Evolutionary conservation across 2,888 invertebrate species (phyloP), one percentile per base, ranked within the genome.

Genomic region (Diaphora mendica): DNA sequence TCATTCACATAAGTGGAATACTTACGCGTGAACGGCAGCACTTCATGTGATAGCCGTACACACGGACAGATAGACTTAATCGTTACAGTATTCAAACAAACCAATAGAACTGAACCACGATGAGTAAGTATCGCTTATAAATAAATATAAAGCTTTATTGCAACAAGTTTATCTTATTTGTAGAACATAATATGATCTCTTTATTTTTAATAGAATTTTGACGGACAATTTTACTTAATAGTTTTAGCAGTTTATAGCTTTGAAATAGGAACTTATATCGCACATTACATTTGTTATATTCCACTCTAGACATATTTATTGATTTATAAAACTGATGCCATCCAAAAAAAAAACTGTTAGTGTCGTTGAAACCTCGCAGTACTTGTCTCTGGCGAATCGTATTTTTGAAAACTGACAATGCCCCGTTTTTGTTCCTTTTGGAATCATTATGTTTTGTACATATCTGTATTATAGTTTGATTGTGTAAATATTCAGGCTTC

Each of bases 201-300:
- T 94, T 94, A 93, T 94, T 94, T 85, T 92, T 94, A 95, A 93
- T 94, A 92, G 90, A 92, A 92, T 94, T 94, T 94, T 94, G 94
- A 94, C 93, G 94, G 94, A 94, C 94, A 92, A 94, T 94, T 93
- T 95, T 95, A 95, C 95, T 95, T 95, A 94, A 93, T 95, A 95
- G 93, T 88, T 91, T 90, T 94, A 94, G 91, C 91, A 84, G 89
- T 91, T 89, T 91, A 90, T 92, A 93, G 90, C 86, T 79, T 90
- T 91, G 89, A 87, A 88, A 88, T 93, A 92, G 90, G 85, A 85
- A 82, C 89, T 86, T 85, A 82, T 86, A 87, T 91, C 91, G 91
- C 92, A 92, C 92, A 91, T 91, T 87, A 89, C 85, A 85, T 91
- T 91, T 89, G 86, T 89, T 88, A 85, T 88, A 87, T 85, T 85